A percentile compares a stretch with the other conserved stretches of the same genome.
These are phyloP conservation scores for Callyntrura sp. DNA, from an alignment of 2,888 invertebrate species.

Conservation along the genomic window DNA sequence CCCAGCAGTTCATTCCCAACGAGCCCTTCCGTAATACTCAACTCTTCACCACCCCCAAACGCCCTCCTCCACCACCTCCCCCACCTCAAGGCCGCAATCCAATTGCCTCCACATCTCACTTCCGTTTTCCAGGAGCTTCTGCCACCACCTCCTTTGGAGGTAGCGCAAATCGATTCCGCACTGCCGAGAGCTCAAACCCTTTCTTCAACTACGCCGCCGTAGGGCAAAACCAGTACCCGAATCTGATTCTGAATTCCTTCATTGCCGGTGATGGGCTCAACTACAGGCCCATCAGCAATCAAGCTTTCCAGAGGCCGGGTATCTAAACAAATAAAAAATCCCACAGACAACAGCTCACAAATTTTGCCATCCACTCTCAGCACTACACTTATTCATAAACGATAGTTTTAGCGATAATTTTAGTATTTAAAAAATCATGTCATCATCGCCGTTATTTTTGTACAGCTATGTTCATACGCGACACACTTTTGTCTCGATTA, in stretches of 20 bases:
- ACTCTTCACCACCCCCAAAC: conserved; percentile 30
- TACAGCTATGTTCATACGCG: no score
- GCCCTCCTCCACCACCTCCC: no score
- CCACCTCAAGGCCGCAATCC: background rate
- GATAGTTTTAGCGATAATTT: no score
- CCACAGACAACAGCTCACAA: no score
- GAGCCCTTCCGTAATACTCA: conserved; percentile 60
- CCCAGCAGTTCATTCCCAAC: background rate
- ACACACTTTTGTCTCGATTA: no score
- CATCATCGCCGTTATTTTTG: no score
- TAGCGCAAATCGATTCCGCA: conserved; percentile 51
- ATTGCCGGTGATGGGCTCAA: conserved; percentile 65
- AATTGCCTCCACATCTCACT: background rate
- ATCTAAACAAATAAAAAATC: no score
- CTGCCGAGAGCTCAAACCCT: conserved; percentile 53
- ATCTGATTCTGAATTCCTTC: conserved; percentile 60
- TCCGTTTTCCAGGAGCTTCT: background rate
- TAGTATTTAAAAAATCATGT: no score
- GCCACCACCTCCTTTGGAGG: conserved; percentile 2
- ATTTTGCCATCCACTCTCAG: no score
- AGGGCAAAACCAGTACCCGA: background rate
- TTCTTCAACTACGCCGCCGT: background rate
- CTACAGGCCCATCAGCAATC: conserved; percentile 48
- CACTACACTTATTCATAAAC: no score
- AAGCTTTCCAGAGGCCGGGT: conserved; percentile 34